Base-by-base conservation (phyloP, 2,113 vertebrate species). In the Hystrix brachyura region DNA sequence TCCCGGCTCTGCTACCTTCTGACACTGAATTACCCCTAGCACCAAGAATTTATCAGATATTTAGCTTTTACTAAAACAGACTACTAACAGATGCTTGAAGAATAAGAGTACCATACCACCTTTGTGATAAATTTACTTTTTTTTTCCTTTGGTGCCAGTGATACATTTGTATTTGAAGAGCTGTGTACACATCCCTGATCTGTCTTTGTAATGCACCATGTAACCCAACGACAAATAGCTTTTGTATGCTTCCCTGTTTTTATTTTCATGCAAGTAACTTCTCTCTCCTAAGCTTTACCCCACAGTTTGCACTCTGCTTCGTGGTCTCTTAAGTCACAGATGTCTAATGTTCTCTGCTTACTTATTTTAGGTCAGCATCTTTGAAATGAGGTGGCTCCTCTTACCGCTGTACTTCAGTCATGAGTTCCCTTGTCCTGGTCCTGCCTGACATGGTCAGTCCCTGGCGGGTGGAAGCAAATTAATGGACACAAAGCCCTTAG, bases 41-140 rank as follows among this genome's bases (percentile, higher is more conserved):
- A 60, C 53, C 78, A 89, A 67, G 32, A 86, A 86, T 71, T 32
- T 53, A 86, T 96, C 72, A 96, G 60, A 86, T 64, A 27, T 48
- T 93, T 59, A 83, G 72, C 67, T 97, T 95, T 96, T 74, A 95
- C 34, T 74, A 69, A 55, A 89, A 89, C 51, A 94, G 86, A 93
- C 60, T n/a, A 53, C 17, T 19, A 86, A 72, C 85, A 95, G 89
- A 93, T 89, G 94, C 67, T 74, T 51, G 60, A 88, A 86, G 88
- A 97, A 10, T 55, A n/a, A 43, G 10, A 90, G 34, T 96, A 65
- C 55, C 97, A 91, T 1, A 92, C 14, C 87, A 91, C 43, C 38
- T 64, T 84, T 82, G 71, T 67, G 76, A 92, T 82, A 72, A 43
- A 94, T 79, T 92, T 87, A 51, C 18, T 38, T 38, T 38, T 38